Percentiles rank a stretch among this genome's conserved stretches.
Conservation (phyloP, 2,113 vertebrate species). For the Heptranchias perlo region DNA sequence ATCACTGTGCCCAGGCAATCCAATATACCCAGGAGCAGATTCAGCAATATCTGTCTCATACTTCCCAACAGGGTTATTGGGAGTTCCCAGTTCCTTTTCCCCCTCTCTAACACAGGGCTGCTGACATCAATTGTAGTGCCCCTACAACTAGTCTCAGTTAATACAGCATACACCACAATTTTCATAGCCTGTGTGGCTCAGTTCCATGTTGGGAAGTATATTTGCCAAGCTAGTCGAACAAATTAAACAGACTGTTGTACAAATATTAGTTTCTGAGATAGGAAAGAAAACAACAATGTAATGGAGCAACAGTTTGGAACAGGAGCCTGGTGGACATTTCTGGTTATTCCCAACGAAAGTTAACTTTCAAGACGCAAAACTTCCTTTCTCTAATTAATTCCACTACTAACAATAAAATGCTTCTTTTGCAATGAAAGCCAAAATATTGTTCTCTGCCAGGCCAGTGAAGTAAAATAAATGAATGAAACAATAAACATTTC, state of each 20-base stretch:
- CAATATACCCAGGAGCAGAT: neutral
- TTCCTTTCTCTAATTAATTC: slow-evolving; percentile 33
- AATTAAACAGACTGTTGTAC: neutral
- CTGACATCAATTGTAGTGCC: neutral
- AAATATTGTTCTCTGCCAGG: neutral
- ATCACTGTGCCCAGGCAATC: neutral
- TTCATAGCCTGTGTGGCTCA: neutral
- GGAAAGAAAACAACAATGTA: neutral
- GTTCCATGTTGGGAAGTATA: neutral
- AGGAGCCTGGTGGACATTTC: neutral
- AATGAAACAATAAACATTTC: neutral
- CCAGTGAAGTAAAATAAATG: neutral
- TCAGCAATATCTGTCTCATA: neutral
- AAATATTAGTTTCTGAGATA: neutral
- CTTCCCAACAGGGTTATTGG: neutral
- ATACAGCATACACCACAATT: no score
- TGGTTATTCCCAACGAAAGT: slow-evolving; percentile 1
- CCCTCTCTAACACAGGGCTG: neutral
- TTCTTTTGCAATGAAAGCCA: neutral
- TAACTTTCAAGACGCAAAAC: neutral
- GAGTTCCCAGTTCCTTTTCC: neutral
- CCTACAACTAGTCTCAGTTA: neutral
- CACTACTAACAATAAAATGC: neutral
- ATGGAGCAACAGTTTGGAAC: neutral
- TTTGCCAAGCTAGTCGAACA: neutral